A percentile compares a stretch with the other conserved stretches of the same genome.
Evolutionary conservation across 1,140 invertebrate species (phyloP).

Genomic region (Rhizoglyphus robini): DNA sequence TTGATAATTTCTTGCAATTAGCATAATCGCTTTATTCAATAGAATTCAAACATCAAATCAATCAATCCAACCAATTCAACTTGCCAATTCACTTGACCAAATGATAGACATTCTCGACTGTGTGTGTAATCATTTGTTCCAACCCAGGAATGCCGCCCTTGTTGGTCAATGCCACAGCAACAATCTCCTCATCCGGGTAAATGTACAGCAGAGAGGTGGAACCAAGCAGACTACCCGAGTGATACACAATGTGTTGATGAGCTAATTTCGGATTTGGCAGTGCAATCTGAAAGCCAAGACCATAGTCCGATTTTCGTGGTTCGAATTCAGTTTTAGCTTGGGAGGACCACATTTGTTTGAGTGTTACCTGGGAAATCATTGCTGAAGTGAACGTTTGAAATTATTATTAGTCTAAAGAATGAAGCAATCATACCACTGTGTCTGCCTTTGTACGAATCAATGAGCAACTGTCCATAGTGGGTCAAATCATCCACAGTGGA

Average conservation of each 20-base stretch:
- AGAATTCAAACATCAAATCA: neutral
- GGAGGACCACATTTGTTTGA: slow-evolving; percentile 8
- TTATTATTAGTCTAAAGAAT: neutral
- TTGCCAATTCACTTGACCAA: neutral
- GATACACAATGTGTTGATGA: neutral
- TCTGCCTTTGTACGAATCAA: too few relatives aligned
- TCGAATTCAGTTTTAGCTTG: too few relatives aligned
- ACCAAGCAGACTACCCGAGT: neutral
- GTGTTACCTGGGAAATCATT: neutral
- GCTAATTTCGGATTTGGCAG: too few relatives aligned
- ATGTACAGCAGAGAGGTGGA: neutral
- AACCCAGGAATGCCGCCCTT: neutral
- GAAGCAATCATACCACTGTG: too few relatives aligned
- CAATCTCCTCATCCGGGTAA: slow-evolving; percentile 1
- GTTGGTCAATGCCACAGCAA: neutral
- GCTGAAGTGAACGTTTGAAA: neutral
- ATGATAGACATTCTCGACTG: too few relatives aligned
- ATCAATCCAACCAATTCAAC: neutral
- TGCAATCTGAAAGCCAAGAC: too few relatives aligned
- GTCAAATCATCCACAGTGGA: neutral
- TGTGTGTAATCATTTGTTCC: neutral
- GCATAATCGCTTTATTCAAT: too few relatives aligned
- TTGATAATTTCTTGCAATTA: too few relatives aligned
- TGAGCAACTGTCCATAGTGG: neutral
- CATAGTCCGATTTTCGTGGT: too few relatives aligned